A percentile compares a stretch with the other conserved stretches of the same genome.
Conservation (phyloP, 2,113 vertebrate species). For the Nettapus auritus region DNA sequence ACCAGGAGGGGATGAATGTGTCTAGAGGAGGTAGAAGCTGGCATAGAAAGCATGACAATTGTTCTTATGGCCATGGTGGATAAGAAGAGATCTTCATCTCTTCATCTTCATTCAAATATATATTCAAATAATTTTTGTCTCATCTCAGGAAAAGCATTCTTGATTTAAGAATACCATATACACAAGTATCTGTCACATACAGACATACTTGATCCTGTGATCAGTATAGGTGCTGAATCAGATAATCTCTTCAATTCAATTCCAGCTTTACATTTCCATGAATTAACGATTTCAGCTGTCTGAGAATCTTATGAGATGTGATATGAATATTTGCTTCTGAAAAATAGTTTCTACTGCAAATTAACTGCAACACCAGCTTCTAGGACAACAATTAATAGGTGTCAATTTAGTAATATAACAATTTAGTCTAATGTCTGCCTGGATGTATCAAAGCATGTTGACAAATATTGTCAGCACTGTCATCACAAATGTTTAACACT, state of each 20-base stretch:
- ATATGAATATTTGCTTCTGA: background rate
- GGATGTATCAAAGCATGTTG: background rate
- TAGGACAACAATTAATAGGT: background rate
- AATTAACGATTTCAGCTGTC: background rate
- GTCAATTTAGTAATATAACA: too few species aligned
- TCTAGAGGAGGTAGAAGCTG: background rate
- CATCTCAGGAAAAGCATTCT: slow-evolving; percentile 10
- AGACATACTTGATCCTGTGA: background rate
- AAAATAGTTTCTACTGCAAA: background rate
- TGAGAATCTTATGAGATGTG: background rate
- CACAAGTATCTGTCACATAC: slow-evolving; percentile 15
- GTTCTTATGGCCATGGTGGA: background rate
- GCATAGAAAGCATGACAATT: fast-evolving
- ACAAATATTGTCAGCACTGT: background rate
- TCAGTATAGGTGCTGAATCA: slow-evolving; percentile 8
- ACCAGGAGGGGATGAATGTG: background rate
- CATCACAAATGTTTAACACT: background rate
- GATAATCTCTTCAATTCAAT: background rate
- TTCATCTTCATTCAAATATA: background rate
- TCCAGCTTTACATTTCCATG: background rate
- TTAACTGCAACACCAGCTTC: background rate
- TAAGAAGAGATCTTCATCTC: background rate
- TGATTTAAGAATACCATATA: background rate
- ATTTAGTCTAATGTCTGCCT: background rate
- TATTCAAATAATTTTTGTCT: slow-evolving; percentile 15